Conservation (phyloP, 2,888 invertebrate genomes). For the Stomorhina lunata region DNA sequence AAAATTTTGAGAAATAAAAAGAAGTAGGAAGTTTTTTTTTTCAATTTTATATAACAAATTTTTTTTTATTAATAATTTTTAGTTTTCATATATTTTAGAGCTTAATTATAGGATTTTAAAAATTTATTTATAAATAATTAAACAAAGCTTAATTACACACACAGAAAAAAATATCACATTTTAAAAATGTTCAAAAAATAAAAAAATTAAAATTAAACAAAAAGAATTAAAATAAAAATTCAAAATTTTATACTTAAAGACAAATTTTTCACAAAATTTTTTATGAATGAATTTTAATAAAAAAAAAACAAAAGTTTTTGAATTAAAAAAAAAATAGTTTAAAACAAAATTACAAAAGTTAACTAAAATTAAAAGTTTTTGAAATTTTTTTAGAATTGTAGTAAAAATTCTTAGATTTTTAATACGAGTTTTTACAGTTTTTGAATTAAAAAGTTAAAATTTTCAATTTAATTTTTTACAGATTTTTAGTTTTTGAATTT, state of each 20-base stretch:
- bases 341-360: no score
- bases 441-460: not conserved
- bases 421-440: not conserved
- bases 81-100: no score
- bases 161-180: constrained; percentile 47
- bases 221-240: not conserved
- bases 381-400: not conserved
- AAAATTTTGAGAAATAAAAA: constrained; percentile 34
- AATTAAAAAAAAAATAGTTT: no score
- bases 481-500: not conserved
- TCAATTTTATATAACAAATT: constrained; percentile 22
- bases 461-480: not conserved
- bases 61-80: constrained; percentile 20
- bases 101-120: constrained; percentile 21
- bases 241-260: no score
- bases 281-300: not conserved
- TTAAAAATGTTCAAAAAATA: constrained; percentile 42
- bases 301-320: no score
- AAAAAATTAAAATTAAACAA: not conserved
- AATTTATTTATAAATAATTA: constrained; percentile 42
- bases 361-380: not conserved
- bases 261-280: no score
- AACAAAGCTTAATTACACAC: constrained; percentile 47
- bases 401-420: constrained; percentile 18
- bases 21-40: constrained; percentile 13